phyloP scores from a whole-genome alignment of 2,113 vertebrate genomes.

The Marmota flaviventris region DNA sequence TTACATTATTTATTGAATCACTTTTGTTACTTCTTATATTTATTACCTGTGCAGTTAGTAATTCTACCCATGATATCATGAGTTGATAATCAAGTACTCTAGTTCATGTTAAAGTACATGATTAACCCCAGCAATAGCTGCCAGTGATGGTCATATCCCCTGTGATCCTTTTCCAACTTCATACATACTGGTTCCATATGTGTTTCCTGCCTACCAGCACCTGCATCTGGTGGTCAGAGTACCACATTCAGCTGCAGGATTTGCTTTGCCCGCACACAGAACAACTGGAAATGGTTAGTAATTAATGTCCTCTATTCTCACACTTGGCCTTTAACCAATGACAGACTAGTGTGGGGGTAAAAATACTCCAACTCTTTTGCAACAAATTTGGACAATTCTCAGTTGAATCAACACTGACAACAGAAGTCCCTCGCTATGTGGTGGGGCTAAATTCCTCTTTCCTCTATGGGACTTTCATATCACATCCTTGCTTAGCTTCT shows the following conservation, averaged over 20 bases:
- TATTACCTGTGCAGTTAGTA: neutral
- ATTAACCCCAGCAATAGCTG: neutral
- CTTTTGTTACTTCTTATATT: conserved; percentile 3
- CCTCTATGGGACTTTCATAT: neutral
- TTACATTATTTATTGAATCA: neutral
- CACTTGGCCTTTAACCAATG: neutral
- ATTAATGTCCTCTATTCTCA: neutral
- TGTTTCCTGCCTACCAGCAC: neutral
- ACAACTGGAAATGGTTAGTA: neutral
- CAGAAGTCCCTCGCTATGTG: neutral
- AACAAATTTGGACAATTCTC: neutral
- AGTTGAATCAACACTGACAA: neutral
- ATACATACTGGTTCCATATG: neutral
- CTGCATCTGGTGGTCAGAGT: neutral
- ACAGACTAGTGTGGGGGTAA: neutral
- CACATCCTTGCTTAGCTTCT: neutral
- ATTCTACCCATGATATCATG: neutral
- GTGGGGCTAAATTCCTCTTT: neutral
- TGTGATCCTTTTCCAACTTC: neutral
- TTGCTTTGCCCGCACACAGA: neutral
- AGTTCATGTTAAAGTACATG: neutral
- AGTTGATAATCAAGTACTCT: neutral
- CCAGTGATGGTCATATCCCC: neutral
- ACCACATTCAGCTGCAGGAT: neutral
- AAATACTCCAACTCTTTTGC: neutral